Base-by-base conservation (phyloP, 2,888 invertebrate species). In the Lysandra coridon region DNA sequence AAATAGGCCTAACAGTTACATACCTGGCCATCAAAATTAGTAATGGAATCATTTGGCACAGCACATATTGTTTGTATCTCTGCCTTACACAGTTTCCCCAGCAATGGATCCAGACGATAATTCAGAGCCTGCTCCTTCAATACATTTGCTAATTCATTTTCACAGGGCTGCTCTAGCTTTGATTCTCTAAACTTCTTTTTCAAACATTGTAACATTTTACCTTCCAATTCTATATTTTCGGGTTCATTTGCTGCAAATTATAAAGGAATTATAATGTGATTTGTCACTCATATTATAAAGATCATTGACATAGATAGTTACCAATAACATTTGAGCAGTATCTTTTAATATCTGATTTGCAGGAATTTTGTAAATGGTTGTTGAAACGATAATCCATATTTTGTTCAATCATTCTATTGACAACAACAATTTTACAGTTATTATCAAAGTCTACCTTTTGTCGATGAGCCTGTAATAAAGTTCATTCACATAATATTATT, bases 301-400 rank as follows among this genome's bases (percentile, higher is more conserved):
- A 14, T 57, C 73, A 44, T 81, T 80, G 76, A 79, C 62, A 80
- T 81, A 80, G 82, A 30, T 79, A 83, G 88, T 88, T 89, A 95
- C 95, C 93, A 84, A 95, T 90, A 81, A 95, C 87, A 79, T 89
- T 89, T 74, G 90, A 90, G 85, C 95, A 95, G 84, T 87, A 95
- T 85, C 96, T 97, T 80, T 96, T 95, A 33, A 99, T 98, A 88
- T 99, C 99, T 81, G 94, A 88, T 83, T 96, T 96, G 88, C 99
- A 99, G 17, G 97, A 96, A 84, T 96, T 96, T 88, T 97, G 97
- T 80, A 99, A 94, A 37, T 97, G 96, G 3, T 97, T 97, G 92
- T 99, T 98, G 82, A 99, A 96, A 81, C 98, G 96, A 86, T 97
- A 98, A 91, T 99, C 99, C 80, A 97, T 96, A 87, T 98, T 98